Evolutionary conservation across 2,797 vertebrate species (phyloP).

Genomic region (Euthynnus affinis): DNA sequence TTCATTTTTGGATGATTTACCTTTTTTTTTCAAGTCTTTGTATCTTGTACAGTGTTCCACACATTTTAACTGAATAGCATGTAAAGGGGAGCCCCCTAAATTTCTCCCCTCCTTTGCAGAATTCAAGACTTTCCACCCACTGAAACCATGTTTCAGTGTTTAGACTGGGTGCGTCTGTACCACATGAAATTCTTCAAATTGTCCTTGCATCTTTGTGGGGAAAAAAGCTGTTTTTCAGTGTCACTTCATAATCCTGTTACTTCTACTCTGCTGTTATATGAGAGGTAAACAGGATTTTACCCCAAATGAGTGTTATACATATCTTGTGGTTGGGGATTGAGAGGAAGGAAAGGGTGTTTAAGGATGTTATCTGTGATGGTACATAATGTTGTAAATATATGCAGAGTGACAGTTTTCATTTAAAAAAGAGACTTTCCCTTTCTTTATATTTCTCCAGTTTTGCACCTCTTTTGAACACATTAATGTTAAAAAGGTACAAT

Average conservation of each 20-base stretch:
- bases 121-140: conserved; percentile 75
- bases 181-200: conserved; percentile 53
- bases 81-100: conserved; percentile 79
- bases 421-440: background rate
- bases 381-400: background rate
- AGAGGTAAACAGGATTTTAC: conserved; percentile 14
- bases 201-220: background rate
- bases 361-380: conserved; percentile 36
- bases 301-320: background rate
- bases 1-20: conserved; percentile 26
- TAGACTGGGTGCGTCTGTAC: conserved; percentile 34
- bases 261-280: background rate
- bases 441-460: background rate
- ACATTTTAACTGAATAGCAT: conserved; percentile 26
- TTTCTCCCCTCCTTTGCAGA: conserved; percentile 77
- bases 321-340: conserved; percentile 23
- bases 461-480: background rate
- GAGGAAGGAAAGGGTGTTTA: conserved; percentile 48
- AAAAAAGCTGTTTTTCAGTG: background rate
- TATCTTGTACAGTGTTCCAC: conserved; percentile 33
- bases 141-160: conserved; percentile 65
- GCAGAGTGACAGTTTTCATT: background rate
- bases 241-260: background rate
- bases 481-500: background rate
- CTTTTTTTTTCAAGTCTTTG: conserved; percentile 21